phyloP scores from a whole-genome alignment of 2,888 invertebrate genomes.

The Coelopa pilipes region DNA sequence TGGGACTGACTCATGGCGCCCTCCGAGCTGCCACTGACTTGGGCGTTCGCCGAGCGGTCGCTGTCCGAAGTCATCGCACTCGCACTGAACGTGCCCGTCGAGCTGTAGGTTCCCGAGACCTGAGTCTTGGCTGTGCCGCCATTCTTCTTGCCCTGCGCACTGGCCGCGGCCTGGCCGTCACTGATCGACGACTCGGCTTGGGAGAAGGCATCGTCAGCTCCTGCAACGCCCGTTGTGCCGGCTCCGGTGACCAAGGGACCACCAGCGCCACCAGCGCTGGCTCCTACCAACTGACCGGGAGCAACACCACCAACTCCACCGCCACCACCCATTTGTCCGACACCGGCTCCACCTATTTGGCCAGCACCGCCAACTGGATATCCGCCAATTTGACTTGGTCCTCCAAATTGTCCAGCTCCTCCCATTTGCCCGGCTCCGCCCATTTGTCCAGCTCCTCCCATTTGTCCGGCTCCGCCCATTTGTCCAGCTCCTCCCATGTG shows the following conservation, averaged over 20 bases:
- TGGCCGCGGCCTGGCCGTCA: slow-evolving; percentile 80
- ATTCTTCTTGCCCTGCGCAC: slow-evolving; percentile 80
- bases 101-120: slow-evolving; percentile 82
- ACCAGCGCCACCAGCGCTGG: slow-evolving; percentile 39
- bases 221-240: slow-evolving; percentile 41
- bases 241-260: slow-evolving; percentile 42
- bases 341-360: slow-evolving; percentile 29
- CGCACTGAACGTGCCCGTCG: slow-evolving; percentile 83
- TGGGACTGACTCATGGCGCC: slow-evolving; percentile 82
- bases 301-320: slow-evolving; percentile 33
- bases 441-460: slow-evolving; percentile 27
- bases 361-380: not conserved
- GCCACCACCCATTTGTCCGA: not conserved
- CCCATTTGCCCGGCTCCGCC: slow-evolving; percentile 6
- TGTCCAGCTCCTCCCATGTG: slow-evolving; percentile 37
- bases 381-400: slow-evolving; percentile 26
- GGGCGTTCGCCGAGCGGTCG: slow-evolving; percentile 76
- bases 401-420: slow-evolving; percentile 24
- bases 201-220: slow-evolving; percentile 76
- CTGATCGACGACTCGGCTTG: slow-evolving; percentile 71
- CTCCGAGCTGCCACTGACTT: slow-evolving; percentile 75
- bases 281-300: not conserved
- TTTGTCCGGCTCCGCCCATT: slow-evolving; percentile 28
- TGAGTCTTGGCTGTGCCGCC: slow-evolving; percentile 84
- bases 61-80: slow-evolving; percentile 83